Evolutionary conservation across 2,797 vertebrate species (phyloP).

Genomic region (Lagocephalus sceleratus): DNA sequence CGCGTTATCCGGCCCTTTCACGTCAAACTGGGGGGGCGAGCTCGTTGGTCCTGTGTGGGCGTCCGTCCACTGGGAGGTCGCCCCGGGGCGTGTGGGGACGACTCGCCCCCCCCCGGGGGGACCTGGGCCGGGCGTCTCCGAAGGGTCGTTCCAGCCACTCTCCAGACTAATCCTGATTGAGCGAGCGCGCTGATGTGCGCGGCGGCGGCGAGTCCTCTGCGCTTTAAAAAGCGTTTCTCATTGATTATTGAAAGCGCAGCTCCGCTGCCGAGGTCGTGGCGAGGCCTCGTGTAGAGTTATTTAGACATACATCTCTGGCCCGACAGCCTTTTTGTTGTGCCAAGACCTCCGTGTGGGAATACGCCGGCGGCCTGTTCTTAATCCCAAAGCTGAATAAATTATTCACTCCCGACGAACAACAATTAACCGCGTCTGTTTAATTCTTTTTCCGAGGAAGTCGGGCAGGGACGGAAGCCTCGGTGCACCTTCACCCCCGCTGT

Average conservation of each 20-base stretch:
- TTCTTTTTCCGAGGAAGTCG: slow-evolving; percentile 23
- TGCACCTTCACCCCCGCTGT: slow-evolving; percentile 12
- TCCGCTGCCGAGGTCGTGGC: slow-evolving; percentile 40
- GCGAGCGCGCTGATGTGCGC: slow-evolving; percentile 27
- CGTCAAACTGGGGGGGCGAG: slow-evolving; percentile 65
- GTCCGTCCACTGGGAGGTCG: slow-evolving; percentile 58
- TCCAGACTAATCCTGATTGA: slow-evolving; percentile 36
- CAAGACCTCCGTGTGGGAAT: slow-evolving; percentile 56
- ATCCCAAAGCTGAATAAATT: slow-evolving; percentile 76
- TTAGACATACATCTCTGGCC: slow-evolving; percentile 69
- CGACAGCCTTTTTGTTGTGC: slow-evolving; percentile 70
- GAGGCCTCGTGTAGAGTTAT: slow-evolving; percentile 54
- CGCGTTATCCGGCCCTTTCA: slow-evolving; percentile 70
- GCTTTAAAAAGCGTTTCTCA: slow-evolving; percentile 50
- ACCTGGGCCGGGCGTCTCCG: too few species aligned
- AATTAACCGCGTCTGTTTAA: slow-evolving; percentile 67
- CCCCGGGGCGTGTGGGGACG: not conserved
- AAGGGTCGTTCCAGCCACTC: slow-evolving; percentile 12
- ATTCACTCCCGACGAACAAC: slow-evolving; percentile 74
- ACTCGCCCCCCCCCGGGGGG: too few species aligned
- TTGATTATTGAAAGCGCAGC: slow-evolving; percentile 50
- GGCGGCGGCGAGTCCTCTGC: slow-evolving; percentile 24
- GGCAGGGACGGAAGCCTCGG: slow-evolving; percentile 34
- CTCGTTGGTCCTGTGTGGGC: too few species aligned
- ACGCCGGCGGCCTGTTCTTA: slow-evolving; percentile 59